Percentiles rank a stretch among this genome's conserved stretches.
These are phyloP conservation scores for Dendrolimus kikuchii DNA, from an alignment of 1,140 invertebrate species.

Conservation along the genomic window DNA sequence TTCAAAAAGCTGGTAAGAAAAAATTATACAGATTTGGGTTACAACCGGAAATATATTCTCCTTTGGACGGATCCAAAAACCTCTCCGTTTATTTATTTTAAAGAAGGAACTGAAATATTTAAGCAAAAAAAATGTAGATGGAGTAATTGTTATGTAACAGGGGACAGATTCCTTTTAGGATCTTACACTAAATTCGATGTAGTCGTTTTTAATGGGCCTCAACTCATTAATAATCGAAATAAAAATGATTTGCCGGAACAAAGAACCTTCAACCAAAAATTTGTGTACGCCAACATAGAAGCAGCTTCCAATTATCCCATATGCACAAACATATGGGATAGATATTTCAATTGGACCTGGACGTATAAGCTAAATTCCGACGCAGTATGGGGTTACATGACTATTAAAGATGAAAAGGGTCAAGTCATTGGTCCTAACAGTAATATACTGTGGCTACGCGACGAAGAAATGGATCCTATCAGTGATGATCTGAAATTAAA, in stretches of 20 bases:
- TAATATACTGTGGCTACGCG: constrained; percentile 32
- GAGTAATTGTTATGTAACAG: constrained; percentile 38
- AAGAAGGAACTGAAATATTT: constrained; percentile 26
- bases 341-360: constrained; percentile 76
- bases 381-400: constrained; percentile 70
- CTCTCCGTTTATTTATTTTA: constrained; percentile 32
- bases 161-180: constrained; percentile 20
- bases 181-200: constrained; percentile 30
- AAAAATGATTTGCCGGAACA: constrained; percentile 18
- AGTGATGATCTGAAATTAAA: constrained; percentile 27
- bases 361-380: constrained; percentile 79
- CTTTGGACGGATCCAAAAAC: constrained; percentile 30
- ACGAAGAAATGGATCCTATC: constrained; percentile 33
- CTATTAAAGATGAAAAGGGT: constrained; percentile 33
- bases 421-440: constrained; percentile 40
- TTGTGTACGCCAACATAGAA: constrained; percentile 38
- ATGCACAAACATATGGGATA: constrained; percentile 27
- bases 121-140: constrained; percentile 27
- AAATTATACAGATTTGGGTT: no score
- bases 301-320: constrained; percentile 32
- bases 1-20: no score
- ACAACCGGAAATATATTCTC: constrained; percentile 27
- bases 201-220: constrained; percentile 33
- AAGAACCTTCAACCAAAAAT: constrained; percentile 26
- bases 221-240: constrained; percentile 13